phyloP scores from a whole-genome alignment of 2,113 vertebrate species.

The Ammodytes marinus region DNA sequence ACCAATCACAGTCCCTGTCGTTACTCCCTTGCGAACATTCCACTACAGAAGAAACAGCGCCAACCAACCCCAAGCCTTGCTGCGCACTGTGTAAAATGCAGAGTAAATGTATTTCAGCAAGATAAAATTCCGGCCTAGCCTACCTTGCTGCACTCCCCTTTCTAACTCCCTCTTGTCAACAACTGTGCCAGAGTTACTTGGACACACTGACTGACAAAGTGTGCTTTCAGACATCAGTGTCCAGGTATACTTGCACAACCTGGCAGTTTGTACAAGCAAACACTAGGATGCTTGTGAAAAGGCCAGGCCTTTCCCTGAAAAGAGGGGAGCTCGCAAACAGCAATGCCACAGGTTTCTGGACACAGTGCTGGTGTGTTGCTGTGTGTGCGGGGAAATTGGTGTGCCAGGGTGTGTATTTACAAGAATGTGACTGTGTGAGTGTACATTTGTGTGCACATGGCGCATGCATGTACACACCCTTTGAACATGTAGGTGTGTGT shows the following conservation, averaged over 20 bases:
- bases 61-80: background rate
- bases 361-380: slow-evolving; percentile 65
- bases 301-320: slow-evolving; percentile 67
- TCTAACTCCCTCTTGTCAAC: slow-evolving; percentile 63
- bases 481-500: slow-evolving; percentile 9
- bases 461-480: slow-evolving; percentile 20
- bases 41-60: background rate
- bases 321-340: slow-evolving; percentile 54
- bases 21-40: slow-evolving; percentile 17
- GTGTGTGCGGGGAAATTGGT: slow-evolving; percentile 49
- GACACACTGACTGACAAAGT: slow-evolving; percentile 67
- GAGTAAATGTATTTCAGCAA: slow-evolving; percentile 36
- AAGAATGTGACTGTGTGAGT: slow-evolving; percentile 52
- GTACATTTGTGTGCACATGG: slow-evolving; percentile 34
- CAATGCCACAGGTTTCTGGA: slow-evolving; percentile 49
- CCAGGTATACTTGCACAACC: slow-evolving; percentile 72
- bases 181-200: slow-evolving; percentile 60
- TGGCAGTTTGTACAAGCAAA: slow-evolving; percentile 74
- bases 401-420: slow-evolving; percentile 57
- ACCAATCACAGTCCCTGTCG: background rate
- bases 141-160: slow-evolving; percentile 29
- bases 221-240: slow-evolving; percentile 68
- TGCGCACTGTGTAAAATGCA: slow-evolving; percentile 34
- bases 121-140: slow-evolving; percentile 51
- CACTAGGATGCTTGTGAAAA: slow-evolving; percentile 78